Conservation (phyloP, 2,797 vertebrate genomes). For the Phrynocephalus forsythii region DNA sequence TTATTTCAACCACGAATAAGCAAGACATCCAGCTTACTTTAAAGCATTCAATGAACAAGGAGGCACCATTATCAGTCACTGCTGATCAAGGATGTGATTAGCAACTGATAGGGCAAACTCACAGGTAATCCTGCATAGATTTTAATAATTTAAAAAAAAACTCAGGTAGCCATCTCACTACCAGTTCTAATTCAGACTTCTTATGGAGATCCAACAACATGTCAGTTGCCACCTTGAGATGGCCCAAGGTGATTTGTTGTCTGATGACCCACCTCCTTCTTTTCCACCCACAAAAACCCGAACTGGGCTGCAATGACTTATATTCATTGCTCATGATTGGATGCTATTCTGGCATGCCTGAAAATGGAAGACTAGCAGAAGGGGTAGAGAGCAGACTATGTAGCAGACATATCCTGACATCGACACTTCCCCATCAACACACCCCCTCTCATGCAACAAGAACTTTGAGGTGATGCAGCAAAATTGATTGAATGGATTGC, state of each 20-base stretch:
- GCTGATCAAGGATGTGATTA: slow-evolving; percentile 23
- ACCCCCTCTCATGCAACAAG: no score
- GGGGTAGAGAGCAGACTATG: background rate
- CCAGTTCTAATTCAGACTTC: background rate
- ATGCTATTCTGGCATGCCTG: background rate
- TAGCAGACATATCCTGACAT: background rate
- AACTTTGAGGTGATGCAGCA: no score
- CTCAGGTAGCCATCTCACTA: background rate
- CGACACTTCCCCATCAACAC: no score
- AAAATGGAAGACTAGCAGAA: background rate
- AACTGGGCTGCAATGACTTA: background rate
- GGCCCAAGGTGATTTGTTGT: background rate
- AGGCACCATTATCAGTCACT: slow-evolving; percentile 21
- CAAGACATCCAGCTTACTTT: slow-evolving; percentile 28
- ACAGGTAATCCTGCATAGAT: background rate
- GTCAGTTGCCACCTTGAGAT: background rate
- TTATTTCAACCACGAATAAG: slow-evolving; percentile 22
- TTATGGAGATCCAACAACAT: background rate
- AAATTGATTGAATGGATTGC: no score
- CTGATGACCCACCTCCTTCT: background rate
- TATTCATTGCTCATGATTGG: background rate
- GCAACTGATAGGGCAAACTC: slow-evolving; percentile 16
- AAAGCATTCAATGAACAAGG: slow-evolving; percentile 21
- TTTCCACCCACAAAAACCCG: background rate
- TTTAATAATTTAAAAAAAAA: background rate